These are phyloP conservation scores for Bungarus multicinctus DNA, from an alignment of 2,113 vertebrate genomes.

Conservation along the genomic window DNA sequence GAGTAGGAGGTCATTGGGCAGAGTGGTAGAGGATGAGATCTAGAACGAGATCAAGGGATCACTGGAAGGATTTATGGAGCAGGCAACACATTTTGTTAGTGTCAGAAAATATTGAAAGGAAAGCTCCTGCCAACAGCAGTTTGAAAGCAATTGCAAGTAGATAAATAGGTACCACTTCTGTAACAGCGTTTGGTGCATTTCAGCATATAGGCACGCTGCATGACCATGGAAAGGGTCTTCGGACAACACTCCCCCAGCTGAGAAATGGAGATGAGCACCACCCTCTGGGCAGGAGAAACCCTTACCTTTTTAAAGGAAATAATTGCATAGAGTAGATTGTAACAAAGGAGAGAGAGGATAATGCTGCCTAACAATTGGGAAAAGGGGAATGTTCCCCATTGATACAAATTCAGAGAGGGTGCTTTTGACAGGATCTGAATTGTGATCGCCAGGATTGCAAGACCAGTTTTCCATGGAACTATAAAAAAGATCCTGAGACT, in stretches of 20 bases:
- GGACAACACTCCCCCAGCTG: neutral
- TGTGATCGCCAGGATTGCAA: neutral
- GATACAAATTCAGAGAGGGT: neutral
- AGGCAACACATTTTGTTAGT: neutral
- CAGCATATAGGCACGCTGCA: neutral
- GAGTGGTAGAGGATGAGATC: neutral
- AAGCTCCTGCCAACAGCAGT: neutral
- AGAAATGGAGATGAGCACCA: neutral
- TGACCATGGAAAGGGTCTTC: neutral
- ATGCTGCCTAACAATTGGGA: neutral
- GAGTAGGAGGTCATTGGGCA: neutral
- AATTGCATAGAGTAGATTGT: neutral
- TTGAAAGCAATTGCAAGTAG: neutral
- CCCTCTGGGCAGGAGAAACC: neutral
- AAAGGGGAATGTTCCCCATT: neutral
- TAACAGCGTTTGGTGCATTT: neutral
- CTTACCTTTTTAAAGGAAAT: neutral
- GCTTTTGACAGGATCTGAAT: neutral
- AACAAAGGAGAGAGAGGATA: neutral
- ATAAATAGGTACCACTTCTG: neutral
- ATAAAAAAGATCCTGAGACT: too few species aligned
- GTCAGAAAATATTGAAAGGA: neutral
- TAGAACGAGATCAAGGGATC: neutral
- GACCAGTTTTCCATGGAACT: neutral
- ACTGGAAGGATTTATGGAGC: neutral